Base-by-base conservation (phyloP, 2,113 vertebrate genomes). In the Origma solitaria region DNA sequence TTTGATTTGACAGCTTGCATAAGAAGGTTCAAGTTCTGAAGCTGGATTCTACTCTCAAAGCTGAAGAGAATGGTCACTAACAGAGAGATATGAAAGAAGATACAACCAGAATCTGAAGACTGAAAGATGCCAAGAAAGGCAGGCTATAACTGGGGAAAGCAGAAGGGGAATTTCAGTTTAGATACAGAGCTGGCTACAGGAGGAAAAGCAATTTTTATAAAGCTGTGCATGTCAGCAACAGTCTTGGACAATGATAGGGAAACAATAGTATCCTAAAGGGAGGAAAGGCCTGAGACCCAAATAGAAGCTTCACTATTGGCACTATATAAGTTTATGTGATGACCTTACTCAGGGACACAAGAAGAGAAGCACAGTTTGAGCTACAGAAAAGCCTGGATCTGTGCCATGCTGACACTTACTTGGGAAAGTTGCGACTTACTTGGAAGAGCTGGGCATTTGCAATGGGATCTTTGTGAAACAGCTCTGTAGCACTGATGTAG, bases 401-500 rank as follows among this genome's bases (percentile, higher is more conserved):
- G 7, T 1, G 3, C 19, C 30, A 54, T 37, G 31, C 23, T 25
- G 7, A 27, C 31, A 96, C 97, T 98, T 96, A 99, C 99, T 98
- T 99, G 99, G 95, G 98, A 99, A 60, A 99, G 82, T 78, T 99
- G 98, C 38, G 71, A 97, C 97, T 98, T 97, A 99, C 99, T 98
- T 99, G 99, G 96, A 98, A 99, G 57, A 99, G 88, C 88, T 99
- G 99, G 11, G 98, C 93, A 4, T 98, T 98, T 82, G 98, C 97
- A 10, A 98, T 98, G 17, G 97, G 96, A 49, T 98, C 98, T 51
- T 98, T 98, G 56, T 98, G 98, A 86, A 98, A 99, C 66, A 98
- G 83, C 77, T 98, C 96, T 27, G 98, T 98, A 22, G 99, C 99
- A 40, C 98, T 99, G 82, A 96, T 8, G 57, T 97, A 98, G 68